Percentiles rank a stretch among this genome's conserved stretches.
phyloP scores from a whole-genome alignment of 1,140 invertebrate genomes.

The Drosophila santomea region DNA sequence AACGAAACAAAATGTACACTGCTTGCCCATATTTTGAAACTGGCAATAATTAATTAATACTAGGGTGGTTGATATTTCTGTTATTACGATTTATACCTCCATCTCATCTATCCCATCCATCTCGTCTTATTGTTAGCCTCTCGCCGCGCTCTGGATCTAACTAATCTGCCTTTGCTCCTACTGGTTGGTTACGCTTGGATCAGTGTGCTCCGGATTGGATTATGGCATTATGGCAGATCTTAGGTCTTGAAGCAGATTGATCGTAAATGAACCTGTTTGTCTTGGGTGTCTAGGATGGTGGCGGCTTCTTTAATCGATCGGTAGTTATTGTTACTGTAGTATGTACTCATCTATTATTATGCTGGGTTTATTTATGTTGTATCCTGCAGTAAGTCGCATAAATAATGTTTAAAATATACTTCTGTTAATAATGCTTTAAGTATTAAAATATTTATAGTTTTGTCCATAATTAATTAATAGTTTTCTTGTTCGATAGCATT shows the following conservation, averaged over 20 bases:
- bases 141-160: constrained; percentile 23
- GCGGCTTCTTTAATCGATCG: constrained; percentile 41
- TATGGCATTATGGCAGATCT: constrained; percentile 2
- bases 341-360: constrained; percentile 67
- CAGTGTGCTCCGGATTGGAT: constrained; percentile 22
- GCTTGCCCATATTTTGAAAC: constrained; percentile 53
- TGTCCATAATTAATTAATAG: constrained; percentile 74
- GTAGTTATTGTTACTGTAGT: constrained; percentile 61
- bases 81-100: constrained; percentile 25
- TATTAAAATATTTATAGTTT: constrained; percentile 81
- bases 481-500: constrained; percentile 68
- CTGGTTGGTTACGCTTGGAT: neutral
- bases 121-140: constrained; percentile 47
- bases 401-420: constrained; percentile 80
- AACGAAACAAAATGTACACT: constrained; percentile 73
- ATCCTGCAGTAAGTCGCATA: constrained; percentile 71
- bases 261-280: constrained; percentile 30
- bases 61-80: constrained; percentile 52
- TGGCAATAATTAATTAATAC: constrained; percentile 56
- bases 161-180: constrained; percentile 20
- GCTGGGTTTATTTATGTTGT: constrained; percentile 65
- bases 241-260: constrained; percentile 21
- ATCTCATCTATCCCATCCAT: constrained; percentile 8
- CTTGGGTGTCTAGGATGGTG: constrained; percentile 48
- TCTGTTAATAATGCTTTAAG: constrained; percentile 62